A percentile compares a stretch with the other conserved stretches of the same genome.
These are phyloP conservation scores for Aporophyla nigra DNA, from an alignment of 2,888 invertebrate species.

Conservation along the genomic window DNA sequence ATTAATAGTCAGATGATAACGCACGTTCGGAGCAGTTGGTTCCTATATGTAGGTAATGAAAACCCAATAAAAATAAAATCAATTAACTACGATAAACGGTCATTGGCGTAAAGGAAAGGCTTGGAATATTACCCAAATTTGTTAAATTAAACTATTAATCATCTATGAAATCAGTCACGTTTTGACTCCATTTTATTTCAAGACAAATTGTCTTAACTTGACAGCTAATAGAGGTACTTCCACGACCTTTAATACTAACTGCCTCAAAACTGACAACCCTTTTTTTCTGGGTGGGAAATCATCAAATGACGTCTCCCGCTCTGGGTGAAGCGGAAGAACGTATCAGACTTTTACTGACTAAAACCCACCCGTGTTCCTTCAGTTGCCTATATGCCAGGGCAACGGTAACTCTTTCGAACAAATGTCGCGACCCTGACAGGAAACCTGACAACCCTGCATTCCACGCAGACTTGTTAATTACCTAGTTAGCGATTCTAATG, in stretches of 20 bases:
- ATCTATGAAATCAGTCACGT: not conserved
- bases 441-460: constrained; percentile 13
- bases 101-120: not conserved
- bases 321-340: too few species aligned
- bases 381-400: too few species aligned
- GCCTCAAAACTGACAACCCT: constrained; percentile 3
- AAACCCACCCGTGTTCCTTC: too few species aligned
- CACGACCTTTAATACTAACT: not conserved
- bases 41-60: not conserved
- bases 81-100: not conserved
- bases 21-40: not conserved
- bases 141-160: not conserved
- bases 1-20: not conserved
- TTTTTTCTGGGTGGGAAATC: too few species aligned
- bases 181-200: not conserved
- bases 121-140: not conserved
- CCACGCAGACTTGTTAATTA: constrained; percentile 46
- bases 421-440: too few species aligned
- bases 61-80: not conserved
- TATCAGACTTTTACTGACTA: too few species aligned
- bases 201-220: not conserved
- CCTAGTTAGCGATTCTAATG: constrained; percentile 57
- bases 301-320: too few species aligned
- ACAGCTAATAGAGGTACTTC: not conserved
- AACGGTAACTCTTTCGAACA: too few species aligned